Conservation (phyloP, 37 sponge, comb jelly and placozoan genomes). For the Lycopodina hypogea region DNA sequence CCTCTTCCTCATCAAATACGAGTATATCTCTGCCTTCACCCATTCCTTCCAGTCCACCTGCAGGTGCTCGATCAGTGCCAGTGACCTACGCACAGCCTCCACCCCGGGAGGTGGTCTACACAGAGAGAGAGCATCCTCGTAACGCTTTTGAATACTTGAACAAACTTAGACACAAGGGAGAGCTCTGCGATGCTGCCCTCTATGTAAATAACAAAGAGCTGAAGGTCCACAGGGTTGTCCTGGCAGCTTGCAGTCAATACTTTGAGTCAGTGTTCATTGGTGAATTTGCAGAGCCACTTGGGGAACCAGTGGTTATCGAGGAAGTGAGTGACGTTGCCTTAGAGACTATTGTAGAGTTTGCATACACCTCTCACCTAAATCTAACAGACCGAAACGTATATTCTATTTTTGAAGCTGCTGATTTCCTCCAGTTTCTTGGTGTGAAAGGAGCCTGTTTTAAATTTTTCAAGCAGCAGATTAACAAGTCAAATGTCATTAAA, state of each 20-base stretch:
- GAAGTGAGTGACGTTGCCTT: slow-evolving; percentile 61
- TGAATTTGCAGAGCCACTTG: slow-evolving; percentile 55
- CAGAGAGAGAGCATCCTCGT: slow-evolving; percentile 56
- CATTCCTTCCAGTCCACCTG: not conserved
- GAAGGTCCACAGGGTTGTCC: slow-evolving; percentile 65
- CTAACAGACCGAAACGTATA: slow-evolving; percentile 72
- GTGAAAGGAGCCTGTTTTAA: slow-evolving; percentile 68
- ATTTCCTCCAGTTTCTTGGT: slow-evolving; percentile 58
- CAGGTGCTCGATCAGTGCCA: slow-evolving; percentile 12
- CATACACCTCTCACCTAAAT: slow-evolving; percentile 69
- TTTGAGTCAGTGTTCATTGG: slow-evolving; percentile 80
- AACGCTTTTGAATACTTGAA: slow-evolving; percentile 56
- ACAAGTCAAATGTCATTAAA: slow-evolving; percentile 68
- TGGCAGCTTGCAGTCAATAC: slow-evolving; percentile 67
- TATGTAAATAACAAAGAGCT: slow-evolving; percentile 18
- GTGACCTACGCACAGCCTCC: slow-evolving; percentile 43
- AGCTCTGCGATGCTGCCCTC: slow-evolving; percentile 71
- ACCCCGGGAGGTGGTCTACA: slow-evolving; percentile 50
- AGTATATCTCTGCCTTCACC: no score
- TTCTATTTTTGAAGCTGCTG: slow-evolving; percentile 60
- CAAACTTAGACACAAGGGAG: slow-evolving; percentile 55
- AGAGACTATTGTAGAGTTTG: slow-evolving; percentile 52
- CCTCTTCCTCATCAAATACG: no score
- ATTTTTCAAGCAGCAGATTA: slow-evolving; percentile 67
- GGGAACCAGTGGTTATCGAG: slow-evolving; percentile 53